Percentiles rank a stretch among this genome's conserved stretches.
phyloP scores from a whole-genome alignment of 2,113 vertebrate genomes.

The Protobothrops flavoviridis region DNA sequence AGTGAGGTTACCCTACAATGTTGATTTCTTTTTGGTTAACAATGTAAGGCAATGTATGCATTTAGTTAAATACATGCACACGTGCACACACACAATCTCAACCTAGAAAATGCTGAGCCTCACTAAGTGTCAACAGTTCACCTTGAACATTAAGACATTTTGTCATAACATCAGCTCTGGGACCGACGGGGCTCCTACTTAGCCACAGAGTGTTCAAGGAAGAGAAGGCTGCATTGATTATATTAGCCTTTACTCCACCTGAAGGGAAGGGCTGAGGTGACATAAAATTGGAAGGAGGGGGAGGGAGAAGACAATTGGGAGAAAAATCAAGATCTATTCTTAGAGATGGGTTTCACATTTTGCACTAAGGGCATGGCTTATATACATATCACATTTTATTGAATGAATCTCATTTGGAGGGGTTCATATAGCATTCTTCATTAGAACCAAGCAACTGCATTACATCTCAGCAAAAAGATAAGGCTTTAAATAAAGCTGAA shows the following conservation, averaged over 20 bases:
- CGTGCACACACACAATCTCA: background rate
- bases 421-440: background rate
- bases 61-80: background rate
- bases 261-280: background rate
- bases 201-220: background rate
- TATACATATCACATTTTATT: background rate
- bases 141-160: background rate
- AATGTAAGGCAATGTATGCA: background rate
- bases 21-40: background rate
- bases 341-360: background rate
- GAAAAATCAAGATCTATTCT: background rate
- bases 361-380: background rate
- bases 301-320: background rate
- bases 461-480: background rate
- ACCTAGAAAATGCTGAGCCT: background rate
- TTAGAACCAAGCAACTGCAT: background rate
- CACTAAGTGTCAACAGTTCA: background rate
- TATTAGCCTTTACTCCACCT: background rate
- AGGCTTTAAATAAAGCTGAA: background rate
- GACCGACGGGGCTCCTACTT: background rate
- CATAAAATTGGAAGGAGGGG: background rate
- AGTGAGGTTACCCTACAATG: slow-evolving; percentile 11
- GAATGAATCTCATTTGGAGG: background rate
- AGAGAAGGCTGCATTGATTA: background rate
- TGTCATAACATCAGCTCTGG: background rate